Conservation (phyloP, 2,797 vertebrate species). For the Sphaeramia orbicularis region DNA sequence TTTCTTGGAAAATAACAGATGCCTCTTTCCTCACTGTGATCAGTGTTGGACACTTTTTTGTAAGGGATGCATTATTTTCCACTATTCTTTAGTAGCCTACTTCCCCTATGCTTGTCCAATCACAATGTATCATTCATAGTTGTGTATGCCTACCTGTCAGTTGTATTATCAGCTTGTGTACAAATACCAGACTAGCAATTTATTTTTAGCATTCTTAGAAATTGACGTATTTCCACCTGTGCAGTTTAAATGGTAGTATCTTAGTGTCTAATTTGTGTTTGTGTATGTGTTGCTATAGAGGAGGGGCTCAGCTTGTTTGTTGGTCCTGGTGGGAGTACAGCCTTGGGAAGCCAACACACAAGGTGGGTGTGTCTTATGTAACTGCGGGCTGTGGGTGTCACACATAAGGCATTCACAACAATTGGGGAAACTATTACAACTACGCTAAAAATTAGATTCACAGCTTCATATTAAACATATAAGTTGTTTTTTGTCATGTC, state of each 20-base stretch:
- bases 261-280: conserved; percentile 25
- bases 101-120: background rate
- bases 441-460: conserved; percentile 7
- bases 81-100: background rate
- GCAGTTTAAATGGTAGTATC: conserved; percentile 12
- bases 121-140: background rate
- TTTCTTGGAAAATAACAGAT: conserved; percentile 2
- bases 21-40: background rate
- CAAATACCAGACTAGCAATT: conserved; percentile 5
- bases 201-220: conserved; percentile 54
- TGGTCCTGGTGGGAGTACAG: conserved; percentile 94
- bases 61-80: too few relatives aligned
- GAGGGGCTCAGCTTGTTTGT: conserved; percentile 97
- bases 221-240: conserved; percentile 34
- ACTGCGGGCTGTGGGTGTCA: conserved; percentile 31
- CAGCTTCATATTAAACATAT: background rate
- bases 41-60: background rate
- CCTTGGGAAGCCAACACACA: conserved; percentile 92
- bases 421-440: conserved; percentile 11
- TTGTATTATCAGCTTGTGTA: conserved; percentile 3
- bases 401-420: conserved; percentile 27
- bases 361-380: conserved; percentile 86
- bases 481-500: background rate
- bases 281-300: conserved; percentile 83
- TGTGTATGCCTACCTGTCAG: background rate